Percentiles rank a stretch among this genome's conserved stretches.
Evolutionary conservation across 2,113 vertebrate species (phyloP).

Genomic region (Agelaius phoeniceus): DNA sequence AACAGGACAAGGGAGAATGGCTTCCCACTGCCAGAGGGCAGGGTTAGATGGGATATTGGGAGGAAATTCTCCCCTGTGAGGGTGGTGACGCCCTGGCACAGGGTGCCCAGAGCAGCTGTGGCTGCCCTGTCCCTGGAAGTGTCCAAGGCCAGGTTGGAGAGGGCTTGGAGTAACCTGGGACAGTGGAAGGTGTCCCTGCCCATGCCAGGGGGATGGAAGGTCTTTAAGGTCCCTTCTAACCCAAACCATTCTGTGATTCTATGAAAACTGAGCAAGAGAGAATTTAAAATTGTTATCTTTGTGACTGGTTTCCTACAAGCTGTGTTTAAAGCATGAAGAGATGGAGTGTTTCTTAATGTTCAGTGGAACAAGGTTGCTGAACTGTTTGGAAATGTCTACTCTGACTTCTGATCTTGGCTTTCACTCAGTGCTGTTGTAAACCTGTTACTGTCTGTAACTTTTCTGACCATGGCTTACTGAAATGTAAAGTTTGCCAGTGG

Average conservation of each 20-base stretch:
- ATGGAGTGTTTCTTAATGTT: background rate
- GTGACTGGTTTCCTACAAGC: background rate
- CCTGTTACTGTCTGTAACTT: background rate
- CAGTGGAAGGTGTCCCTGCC: background rate
- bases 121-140: background rate
- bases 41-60: background rate
- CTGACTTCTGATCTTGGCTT: background rate
- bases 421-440: accelerated
- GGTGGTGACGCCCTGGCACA: background rate
- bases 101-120: background rate
- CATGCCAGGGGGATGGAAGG: background rate
- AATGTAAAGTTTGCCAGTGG: background rate
- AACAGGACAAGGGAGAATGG: background rate
- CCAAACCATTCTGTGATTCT: background rate
- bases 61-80: background rate
- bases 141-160: background rate
- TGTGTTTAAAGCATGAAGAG: background rate
- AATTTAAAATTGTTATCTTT: background rate
- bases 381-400: background rate
- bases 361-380: background rate
- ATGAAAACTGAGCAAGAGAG: background rate
- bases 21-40: background rate
- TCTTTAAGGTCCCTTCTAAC: background rate
- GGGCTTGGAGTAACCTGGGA: background rate
- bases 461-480: background rate